Conservation (phyloP, 2,888 invertebrate species). For the Frankliniella intonsa region DNA sequence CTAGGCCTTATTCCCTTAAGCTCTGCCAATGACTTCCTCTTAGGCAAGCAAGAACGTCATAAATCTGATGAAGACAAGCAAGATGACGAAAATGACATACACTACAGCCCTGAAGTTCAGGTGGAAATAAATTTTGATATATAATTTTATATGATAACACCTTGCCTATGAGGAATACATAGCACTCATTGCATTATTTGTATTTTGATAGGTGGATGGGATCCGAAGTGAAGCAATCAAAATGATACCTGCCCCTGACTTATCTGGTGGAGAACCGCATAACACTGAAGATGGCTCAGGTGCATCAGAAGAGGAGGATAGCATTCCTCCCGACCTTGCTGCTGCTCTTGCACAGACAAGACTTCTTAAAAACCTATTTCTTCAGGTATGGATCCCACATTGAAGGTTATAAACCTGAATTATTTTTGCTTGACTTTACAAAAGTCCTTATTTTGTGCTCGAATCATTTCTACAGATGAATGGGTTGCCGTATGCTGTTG, state of each 20-base stretch:
- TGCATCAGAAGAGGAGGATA: background rate
- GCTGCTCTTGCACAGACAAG: background rate
- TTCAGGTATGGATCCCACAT: background rate
- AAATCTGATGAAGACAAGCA: background rate
- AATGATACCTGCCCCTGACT: background rate
- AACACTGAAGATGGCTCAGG: background rate
- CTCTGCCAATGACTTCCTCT: background rate
- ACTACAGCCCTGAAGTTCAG: background rate
- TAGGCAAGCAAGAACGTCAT: background rate
- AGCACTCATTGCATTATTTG: background rate
- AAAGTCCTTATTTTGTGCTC: background rate
- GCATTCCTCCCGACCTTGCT: slow-evolving; percentile 2
- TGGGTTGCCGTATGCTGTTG: background rate
- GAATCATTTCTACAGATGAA: background rate
- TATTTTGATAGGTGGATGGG: background rate
- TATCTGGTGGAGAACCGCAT: background rate
- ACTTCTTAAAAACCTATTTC: background rate
- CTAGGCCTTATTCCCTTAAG: background rate
- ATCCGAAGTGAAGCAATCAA: background rate
- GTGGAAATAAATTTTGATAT: background rate
- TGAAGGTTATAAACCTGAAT: background rate
- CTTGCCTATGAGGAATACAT: background rate
- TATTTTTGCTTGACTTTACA: background rate
- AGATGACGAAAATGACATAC: background rate
- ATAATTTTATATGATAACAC: background rate